Evolutionary conservation across 2,888 invertebrate genomes (phyloP).

Genomic region (Limnephilus rhombicus): DNA sequence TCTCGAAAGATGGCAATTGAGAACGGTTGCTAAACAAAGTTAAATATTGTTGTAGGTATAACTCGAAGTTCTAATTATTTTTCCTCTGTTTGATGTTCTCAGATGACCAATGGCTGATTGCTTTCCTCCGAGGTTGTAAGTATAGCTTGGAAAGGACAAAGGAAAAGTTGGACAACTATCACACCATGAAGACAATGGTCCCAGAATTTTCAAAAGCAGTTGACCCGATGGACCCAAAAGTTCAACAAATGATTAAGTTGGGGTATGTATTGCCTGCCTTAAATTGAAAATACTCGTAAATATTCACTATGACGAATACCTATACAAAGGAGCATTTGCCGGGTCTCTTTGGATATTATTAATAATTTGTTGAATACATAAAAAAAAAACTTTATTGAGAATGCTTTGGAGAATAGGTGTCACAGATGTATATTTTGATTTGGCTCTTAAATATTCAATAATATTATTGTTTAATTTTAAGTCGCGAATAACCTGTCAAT

Average conservation of each 20-base stretch:
- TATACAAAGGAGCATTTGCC: too few relatives aligned
- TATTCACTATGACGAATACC: neutral
- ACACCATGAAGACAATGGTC: constrained; percentile 67
- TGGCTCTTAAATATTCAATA: too few relatives aligned
- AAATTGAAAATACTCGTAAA: too few relatives aligned
- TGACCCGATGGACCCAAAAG: constrained; percentile 42
- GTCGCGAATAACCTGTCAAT: too few relatives aligned
- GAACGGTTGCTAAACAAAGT: neutral
- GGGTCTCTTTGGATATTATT: too few relatives aligned
- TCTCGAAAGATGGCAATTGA: neutral
- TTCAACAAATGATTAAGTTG: constrained; percentile 45
- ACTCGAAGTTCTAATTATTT: neutral
- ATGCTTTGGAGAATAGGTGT: too few relatives aligned
- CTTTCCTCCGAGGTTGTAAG: constrained; percentile 82
- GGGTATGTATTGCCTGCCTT: constrained; percentile 32
- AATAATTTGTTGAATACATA: too few relatives aligned
- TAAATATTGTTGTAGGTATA: neutral
- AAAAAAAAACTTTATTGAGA: too few relatives aligned
- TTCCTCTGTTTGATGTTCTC: constrained; percentile 52
- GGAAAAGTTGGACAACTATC: constrained; percentile 80
- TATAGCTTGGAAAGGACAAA: constrained; percentile 81
- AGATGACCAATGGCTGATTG: constrained; percentile 82
- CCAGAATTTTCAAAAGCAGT: constrained; percentile 45
- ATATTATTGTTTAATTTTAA: too few relatives aligned
- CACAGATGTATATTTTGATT: too few relatives aligned